A percentile compares a stretch with the other conserved stretches of the same genome.
Evolutionary conservation across 2,888 invertebrate genomes (phyloP).

Genomic region (Amiota communis): DNA sequence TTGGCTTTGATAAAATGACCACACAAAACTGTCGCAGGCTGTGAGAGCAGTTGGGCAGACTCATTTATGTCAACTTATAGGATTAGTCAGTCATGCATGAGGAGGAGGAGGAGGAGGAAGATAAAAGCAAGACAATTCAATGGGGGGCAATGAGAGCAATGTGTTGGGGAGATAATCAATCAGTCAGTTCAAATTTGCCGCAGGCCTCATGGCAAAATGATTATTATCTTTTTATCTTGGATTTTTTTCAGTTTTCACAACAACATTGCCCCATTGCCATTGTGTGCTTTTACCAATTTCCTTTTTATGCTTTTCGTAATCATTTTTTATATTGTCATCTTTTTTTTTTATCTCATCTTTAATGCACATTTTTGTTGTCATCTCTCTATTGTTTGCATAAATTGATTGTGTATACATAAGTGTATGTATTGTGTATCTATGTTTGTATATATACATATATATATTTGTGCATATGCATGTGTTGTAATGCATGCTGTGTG

Average conservation of each 20-base stretch:
- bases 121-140: too few relatives aligned
- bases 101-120: too few relatives aligned
- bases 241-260: too few relatives aligned
- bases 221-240: too few relatives aligned
- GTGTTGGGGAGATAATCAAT: background rate
- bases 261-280: too few relatives aligned
- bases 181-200: background rate
- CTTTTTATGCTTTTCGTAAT: background rate
- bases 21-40: too few relatives aligned
- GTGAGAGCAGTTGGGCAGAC: background rate
- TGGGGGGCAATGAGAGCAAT: too few relatives aligned
- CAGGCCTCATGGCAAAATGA: too few relatives aligned
- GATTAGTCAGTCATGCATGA: background rate
- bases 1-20: background rate
- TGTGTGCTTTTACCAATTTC: too few relatives aligned
- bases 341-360: background rate
- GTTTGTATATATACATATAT: background rate
- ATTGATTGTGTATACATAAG: background rate
- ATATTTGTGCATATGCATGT: background rate
- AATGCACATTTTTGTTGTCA: too few relatives aligned
- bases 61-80: constrained; percentile 24
- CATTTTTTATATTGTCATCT: background rate
- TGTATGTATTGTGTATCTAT: background rate
- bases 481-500: constrained; percentile 10
- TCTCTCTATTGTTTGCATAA: background rate